A percentile compares a stretch with the other conserved stretches of the same genome.
Conservation (phyloP, 2,888 invertebrate genomes). For the Melolontha melolontha region DNA sequence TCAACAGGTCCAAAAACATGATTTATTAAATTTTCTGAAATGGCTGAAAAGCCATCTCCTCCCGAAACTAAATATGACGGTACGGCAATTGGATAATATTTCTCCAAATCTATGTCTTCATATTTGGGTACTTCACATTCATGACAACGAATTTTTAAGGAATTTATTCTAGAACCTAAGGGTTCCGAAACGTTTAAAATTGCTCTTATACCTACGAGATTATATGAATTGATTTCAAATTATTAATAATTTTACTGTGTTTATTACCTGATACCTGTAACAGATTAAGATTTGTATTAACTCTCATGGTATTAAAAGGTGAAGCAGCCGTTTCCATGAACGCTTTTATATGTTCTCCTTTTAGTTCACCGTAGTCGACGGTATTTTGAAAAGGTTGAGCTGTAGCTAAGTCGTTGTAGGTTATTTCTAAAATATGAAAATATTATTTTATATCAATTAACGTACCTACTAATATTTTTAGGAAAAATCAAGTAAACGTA, state of each 20-base stretch:
- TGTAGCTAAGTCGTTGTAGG: slow-evolving; percentile 76
- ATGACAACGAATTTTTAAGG: slow-evolving; percentile 71
- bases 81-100: slow-evolving; percentile 71
- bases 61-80: slow-evolving; percentile 73
- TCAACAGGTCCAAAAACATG: slow-evolving; percentile 67
- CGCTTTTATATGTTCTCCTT: slow-evolving; percentile 45
- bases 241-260: no score
- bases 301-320: slow-evolving; percentile 54
- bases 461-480: no score
- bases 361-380: slow-evolving; percentile 65
- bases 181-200: slow-evolving; percentile 73
- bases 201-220: slow-evolving; percentile 69
- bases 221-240: neutral
- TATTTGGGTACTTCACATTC: slow-evolving; percentile 75
- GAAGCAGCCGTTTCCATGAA: slow-evolving; percentile 70
- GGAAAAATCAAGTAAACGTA: neutral
- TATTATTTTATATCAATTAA: neutral
- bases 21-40: slow-evolving; percentile 69
- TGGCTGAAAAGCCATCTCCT: slow-evolving; percentile 73
- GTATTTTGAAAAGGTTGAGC: slow-evolving; percentile 83
- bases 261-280: slow-evolving; percentile 69
- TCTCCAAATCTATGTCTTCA: slow-evolving; percentile 68
- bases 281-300: slow-evolving; percentile 65
- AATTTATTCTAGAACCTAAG: slow-evolving; percentile 70
- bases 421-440: slow-evolving; percentile 70